Percentiles rank a stretch among this genome's conserved stretches.
Evolutionary conservation across 2,888 invertebrate species (phyloP).

Genomic region (Agrilus cyanescens): DNA sequence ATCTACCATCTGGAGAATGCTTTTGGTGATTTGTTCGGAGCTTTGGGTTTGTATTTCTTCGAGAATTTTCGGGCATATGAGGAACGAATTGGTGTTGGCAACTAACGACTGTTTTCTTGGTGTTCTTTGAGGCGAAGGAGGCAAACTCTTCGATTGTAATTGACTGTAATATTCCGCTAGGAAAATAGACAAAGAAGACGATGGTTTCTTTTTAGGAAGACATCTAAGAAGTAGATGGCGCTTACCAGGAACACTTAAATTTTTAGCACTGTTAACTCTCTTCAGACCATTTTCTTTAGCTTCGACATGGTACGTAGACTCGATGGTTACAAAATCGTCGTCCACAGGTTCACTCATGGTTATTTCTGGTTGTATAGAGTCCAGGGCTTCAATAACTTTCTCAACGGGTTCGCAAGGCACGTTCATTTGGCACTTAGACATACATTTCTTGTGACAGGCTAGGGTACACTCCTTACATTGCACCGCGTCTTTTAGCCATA

Average conservation of each 20-base stretch:
- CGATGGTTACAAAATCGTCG: slow-evolving; percentile 29
- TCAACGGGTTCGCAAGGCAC: slow-evolving; percentile 17
- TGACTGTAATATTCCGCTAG: slow-evolving; percentile 17
- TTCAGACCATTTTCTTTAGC: slow-evolving; percentile 39
- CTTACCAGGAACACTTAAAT: slow-evolving; percentile 51
- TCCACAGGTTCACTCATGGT: slow-evolving; percentile 35
- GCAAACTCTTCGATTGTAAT: slow-evolving; percentile 51
- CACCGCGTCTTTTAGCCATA: slow-evolving; percentile 93
- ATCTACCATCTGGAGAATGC: slow-evolving; percentile 36
- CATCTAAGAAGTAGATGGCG: slow-evolving; percentile 12
- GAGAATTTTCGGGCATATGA: slow-evolving; percentile 35
- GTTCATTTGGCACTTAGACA: slow-evolving; percentile 69
- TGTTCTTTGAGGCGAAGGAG: slow-evolving; percentile 65
- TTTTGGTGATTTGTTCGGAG: slow-evolving; percentile 36
- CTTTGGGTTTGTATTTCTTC: slow-evolving; percentile 29
- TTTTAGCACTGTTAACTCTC: slow-evolving; percentile 60
- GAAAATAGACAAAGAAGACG: slow-evolving; percentile 24
- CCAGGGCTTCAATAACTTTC: slow-evolving; percentile 18
- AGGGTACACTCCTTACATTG: slow-evolving; percentile 81
- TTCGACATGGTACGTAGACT: slow-evolving; percentile 27
- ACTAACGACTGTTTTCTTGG: slow-evolving; percentile 59
- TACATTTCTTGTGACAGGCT: slow-evolving; percentile 94
- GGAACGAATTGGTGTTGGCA: slow-evolving; percentile 45
- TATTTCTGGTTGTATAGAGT: slow-evolving; percentile 35
- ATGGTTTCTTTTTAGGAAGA: background rate